A percentile compares a stretch with the other conserved stretches of the same genome.
Conservation (phyloP, 2,888 invertebrate genomes). For the Diarsia mendica region DNA sequence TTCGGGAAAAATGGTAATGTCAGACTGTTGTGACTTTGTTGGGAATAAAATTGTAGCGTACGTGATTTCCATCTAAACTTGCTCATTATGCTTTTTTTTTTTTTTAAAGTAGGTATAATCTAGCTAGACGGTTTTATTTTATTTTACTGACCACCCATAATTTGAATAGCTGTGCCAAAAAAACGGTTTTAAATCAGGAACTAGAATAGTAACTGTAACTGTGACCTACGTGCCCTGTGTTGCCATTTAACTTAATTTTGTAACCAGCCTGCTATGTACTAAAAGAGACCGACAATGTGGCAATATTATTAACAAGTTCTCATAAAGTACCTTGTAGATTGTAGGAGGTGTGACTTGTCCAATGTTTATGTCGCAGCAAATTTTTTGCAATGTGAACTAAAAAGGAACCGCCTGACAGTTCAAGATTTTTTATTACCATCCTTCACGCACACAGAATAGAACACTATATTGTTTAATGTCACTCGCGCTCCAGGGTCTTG, state of each 20-base stretch:
- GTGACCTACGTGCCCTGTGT: slow-evolving; percentile 27
- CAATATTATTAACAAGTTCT: slow-evolving; percentile 21
- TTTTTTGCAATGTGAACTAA: slow-evolving; percentile 46
- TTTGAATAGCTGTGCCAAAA: neutral
- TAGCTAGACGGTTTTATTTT: slow-evolving; percentile 12
- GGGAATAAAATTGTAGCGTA: slow-evolving; percentile 14
- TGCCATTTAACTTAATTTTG: slow-evolving; percentile 23
- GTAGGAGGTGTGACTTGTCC: slow-evolving; percentile 35
- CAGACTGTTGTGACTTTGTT: neutral
- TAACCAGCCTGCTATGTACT: neutral
- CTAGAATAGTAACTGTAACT: slow-evolving; percentile 25
- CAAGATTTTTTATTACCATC: slow-evolving; percentile 33
- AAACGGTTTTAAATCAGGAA: slow-evolving; percentile 29
- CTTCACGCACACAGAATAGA: slow-evolving; percentile 46
- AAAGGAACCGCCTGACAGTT: slow-evolving; percentile 39
- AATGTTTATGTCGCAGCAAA: neutral
- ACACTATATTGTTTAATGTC: slow-evolving; percentile 39
- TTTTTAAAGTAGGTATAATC: slow-evolving; percentile 6
- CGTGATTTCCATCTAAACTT: slow-evolving; percentile 38
- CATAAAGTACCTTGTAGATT: slow-evolving; percentile 14
- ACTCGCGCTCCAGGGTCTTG: slow-evolving; percentile 25
- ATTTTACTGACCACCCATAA: slow-evolving; percentile 26
- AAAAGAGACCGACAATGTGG: slow-evolving; percentile 45
- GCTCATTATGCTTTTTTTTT: slow-evolving; percentile 31
- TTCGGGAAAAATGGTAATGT: slow-evolving; percentile 14